Base-by-base conservation (phyloP, 2,797 vertebrate species). In the Rallus crepitans region DNA sequence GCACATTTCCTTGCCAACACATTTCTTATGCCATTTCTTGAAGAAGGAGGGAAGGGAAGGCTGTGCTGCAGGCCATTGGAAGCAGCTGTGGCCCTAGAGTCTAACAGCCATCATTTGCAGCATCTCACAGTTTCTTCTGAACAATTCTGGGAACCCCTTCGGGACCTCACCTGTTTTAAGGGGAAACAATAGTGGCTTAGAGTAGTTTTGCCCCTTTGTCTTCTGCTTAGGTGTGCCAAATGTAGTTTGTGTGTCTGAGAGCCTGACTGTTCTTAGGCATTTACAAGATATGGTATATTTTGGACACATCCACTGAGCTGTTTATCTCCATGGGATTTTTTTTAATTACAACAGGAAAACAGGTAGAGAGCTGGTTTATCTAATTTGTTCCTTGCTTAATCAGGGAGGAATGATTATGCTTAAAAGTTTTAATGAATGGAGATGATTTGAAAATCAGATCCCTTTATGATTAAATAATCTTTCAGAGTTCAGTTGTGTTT, bases 11-110 rank as follows among this genome's bases (percentile, higher is more conserved):
- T 61, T 81, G 82, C 93, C 94, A 94, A n/a, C n/a, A 72, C 21
- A 81, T 79, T 80, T 69, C 82, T 78, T 2, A 1, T 57, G 42
- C 84, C 79, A 17, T 72, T 39, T 53, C 39, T 0, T 3, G 69
- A 60, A 87, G 69, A 37, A 71, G 71, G 47, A 20, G 60, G 39
- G 59, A 33, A 78, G 72, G 72, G 47, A 80, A 90, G 57, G 69
- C 72, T 64, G 37, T 83, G 82, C 89, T 85, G 71, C 42, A 39
- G 37, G 52, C 91, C 18, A 28, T 76, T 52, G 2, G 60, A 40
- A 53, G 69, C 93, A 95, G 87, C 50, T 92, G 94, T 66, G 75
- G 53, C 82, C 89, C 87, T 76, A 9, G 79, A 73, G n/a, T 82
- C 76, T 12, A 94, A 94, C 59, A 82, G 86, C 59, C 77, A 7